Evolutionary conservation across 1,140 invertebrate species (phyloP).

Genomic region (Monomorium pharaonis): DNA sequence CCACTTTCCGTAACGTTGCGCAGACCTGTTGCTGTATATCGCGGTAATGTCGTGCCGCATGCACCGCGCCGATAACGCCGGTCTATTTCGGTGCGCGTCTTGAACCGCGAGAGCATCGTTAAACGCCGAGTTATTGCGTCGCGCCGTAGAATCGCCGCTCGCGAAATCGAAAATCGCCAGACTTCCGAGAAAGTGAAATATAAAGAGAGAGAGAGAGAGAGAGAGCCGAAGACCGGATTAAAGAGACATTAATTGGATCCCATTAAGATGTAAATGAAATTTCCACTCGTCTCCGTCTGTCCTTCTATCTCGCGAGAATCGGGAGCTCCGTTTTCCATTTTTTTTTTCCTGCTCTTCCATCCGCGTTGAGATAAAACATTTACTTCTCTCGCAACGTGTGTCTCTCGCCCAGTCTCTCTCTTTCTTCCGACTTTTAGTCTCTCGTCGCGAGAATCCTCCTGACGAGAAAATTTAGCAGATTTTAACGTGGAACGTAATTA

Average conservation of each 20-base stretch:
- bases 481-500: slow-evolving; percentile 36
- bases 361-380: slow-evolving; percentile 7
- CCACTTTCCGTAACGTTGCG: slow-evolving; percentile 55
- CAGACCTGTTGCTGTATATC: slow-evolving; percentile 68
- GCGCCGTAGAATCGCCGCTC: background rate
- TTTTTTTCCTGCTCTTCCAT: background rate
- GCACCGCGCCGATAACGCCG: slow-evolving; percentile 60
- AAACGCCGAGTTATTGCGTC: background rate
- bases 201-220: background rate
- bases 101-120: slow-evolving; percentile 17
- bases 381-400: background rate
- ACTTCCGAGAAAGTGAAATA: background rate
- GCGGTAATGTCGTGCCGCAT: slow-evolving; percentile 43
- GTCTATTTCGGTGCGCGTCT: slow-evolving; percentile 56
- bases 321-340: background rate
- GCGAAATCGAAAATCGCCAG: background rate
- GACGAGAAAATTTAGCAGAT: slow-evolving; percentile 38
- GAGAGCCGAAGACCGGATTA: background rate
- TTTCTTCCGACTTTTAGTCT: background rate
- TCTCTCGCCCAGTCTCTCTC: background rate
- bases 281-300: background rate
- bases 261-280: slow-evolving; percentile 44
- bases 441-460: background rate
- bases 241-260: background rate
- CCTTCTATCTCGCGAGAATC: background rate